Evolutionary conservation across 2,113 vertebrate genomes (phyloP), one percentile per base, ranked within the genome.

Genomic region (Tenebrosternarchus preto): DNA sequence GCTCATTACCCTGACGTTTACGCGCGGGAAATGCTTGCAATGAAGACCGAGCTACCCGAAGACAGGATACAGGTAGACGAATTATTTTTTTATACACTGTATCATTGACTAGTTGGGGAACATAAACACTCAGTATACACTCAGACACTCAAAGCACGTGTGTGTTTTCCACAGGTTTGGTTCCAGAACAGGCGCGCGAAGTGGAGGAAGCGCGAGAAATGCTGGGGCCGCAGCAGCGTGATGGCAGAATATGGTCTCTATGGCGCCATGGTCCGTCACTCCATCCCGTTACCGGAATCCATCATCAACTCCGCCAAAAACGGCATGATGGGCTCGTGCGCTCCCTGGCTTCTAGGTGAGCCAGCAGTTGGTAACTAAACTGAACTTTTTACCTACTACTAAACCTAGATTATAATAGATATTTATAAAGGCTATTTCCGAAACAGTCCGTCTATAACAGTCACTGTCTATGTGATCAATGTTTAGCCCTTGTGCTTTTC

Each of bases 211-310:
- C 90, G 95, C 9, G 97, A 98, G 90, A 99, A 98, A 88, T 96
- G 96, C 70, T 99, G 97, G 97, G 96, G 95, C 0, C 92, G 96
- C 83, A 99, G 96, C 94, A 98, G 95, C 0, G 94, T 98, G 76
- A 99, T 99, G 97, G 96, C 97, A 0, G 95, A 99, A 88, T 99
- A 98, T 0, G 96, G 96, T 0, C 94, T 99, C 25, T 99, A 99
- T 0, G 96, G 97, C 0, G 97, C 97, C 27, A 98, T 99, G 97
- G 97, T 99, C 60, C 91, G 96, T 0, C 97, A 99, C 85, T 98
- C 96, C 87, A 97, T 99, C 88, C 97, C 97, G 0, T 91, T 97
- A 66, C 97, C 96, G 0, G 94, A 98, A 87, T 96, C 95, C 31
- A 95, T 96, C 88, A 93, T 98, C 89, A 95, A 96, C 89, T 95